phyloP scores from a whole-genome alignment of 2,888 invertebrate species.

The Tetragonula carbonaria region DNA sequence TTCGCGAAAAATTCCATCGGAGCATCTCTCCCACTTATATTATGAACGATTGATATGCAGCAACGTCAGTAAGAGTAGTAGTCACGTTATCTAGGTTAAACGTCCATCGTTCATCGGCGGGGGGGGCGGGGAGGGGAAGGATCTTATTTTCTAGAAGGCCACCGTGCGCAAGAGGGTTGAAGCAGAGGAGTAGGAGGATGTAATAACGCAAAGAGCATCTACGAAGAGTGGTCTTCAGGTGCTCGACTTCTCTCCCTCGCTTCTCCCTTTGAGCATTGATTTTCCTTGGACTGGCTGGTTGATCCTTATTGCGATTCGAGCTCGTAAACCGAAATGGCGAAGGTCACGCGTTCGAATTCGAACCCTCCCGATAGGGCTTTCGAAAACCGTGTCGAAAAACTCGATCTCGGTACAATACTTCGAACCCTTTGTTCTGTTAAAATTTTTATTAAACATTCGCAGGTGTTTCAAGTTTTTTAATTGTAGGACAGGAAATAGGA shows the following conservation, averaged over 20 bases:
- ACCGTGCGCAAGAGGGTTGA: background rate
- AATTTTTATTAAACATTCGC: too few species aligned
- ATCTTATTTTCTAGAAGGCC: conserved; percentile 54
- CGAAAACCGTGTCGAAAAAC: background rate
- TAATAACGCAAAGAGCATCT: conserved; percentile 71
- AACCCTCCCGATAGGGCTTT: background rate
- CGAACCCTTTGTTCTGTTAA: too few species aligned
- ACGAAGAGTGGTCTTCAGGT: conserved; percentile 70
- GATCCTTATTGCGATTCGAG: conserved; percentile 49
- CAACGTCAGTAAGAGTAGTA: background rate
- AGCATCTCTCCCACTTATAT: background rate
- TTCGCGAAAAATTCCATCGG: background rate
- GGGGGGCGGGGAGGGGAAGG: background rate
- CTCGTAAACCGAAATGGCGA: conserved; percentile 45
- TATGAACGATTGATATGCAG: conserved; percentile 31
- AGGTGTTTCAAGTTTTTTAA: too few species aligned
- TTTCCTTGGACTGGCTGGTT: conserved; percentile 34
- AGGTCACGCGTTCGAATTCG: conserved; percentile 31
- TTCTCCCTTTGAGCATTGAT: conserved; percentile 60
- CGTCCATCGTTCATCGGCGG: conserved; percentile 49
- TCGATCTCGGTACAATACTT: background rate
- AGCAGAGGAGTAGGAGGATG: conserved; percentile 32
- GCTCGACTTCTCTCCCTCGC: conserved; percentile 40
- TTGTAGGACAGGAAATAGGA: too few species aligned
- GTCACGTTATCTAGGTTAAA: conserved; percentile 56